Evolutionary conservation across 1,140 invertebrate species (phyloP).

Genomic region (Papilio machaon): DNA sequence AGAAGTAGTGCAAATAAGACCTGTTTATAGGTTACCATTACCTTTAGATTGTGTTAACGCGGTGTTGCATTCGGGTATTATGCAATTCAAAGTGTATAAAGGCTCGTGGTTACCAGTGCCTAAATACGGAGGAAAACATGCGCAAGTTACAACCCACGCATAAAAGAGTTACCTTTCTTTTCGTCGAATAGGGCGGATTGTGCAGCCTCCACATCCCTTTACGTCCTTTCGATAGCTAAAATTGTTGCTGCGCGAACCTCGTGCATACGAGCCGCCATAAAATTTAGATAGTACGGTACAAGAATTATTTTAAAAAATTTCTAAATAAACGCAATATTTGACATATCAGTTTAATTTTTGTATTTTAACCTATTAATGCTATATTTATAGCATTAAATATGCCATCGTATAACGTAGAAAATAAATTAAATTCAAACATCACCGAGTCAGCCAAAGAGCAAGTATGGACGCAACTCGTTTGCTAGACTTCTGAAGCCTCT

Average conservation of each 20-base stretch:
- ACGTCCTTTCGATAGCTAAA: no score
- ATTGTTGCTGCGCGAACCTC: neutral
- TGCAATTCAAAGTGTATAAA: no score
- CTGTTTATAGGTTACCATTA: neutral
- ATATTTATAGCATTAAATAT: neutral
- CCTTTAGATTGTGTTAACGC: neutral
- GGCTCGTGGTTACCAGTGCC: no score
- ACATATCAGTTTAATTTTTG: no score
- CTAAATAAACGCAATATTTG: no score
- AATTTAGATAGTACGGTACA: neutral
- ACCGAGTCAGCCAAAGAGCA: constrained; percentile 6
- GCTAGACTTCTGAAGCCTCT: constrained; percentile 18
- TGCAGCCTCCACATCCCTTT: no score
- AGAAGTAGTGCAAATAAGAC: neutral
- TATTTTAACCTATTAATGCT: neutral
- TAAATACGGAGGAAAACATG: no score
- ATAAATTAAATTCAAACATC: constrained; percentile 22
- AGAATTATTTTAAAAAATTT: no score
- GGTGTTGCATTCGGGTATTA: no score
- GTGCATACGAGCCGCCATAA: neutral
- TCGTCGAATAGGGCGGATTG: no score
- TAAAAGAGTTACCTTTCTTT: no score
- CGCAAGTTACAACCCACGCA: no score
- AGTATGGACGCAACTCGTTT: constrained; percentile 19
- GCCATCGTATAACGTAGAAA: neutral